A percentile compares a stretch with the other conserved stretches of the same genome.
Conservation (phyloP, 2,797 vertebrate genomes). For the Aphelocoma californica region DNA sequence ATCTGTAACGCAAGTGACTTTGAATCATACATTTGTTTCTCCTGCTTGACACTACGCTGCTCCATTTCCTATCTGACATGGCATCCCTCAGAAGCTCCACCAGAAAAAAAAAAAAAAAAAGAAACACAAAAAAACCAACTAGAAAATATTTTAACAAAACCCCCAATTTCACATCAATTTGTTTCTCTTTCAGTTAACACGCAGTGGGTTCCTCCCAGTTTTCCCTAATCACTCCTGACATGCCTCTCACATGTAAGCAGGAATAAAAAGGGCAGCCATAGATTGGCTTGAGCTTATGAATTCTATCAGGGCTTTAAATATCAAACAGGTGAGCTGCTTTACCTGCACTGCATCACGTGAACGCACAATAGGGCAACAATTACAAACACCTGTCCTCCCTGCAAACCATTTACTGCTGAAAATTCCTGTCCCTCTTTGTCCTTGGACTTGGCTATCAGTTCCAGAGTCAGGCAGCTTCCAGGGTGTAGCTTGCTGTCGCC, state of each 20-base stretch:
- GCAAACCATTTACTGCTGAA: not conserved
- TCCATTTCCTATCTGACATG: conserved; percentile 45
- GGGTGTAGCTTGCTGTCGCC: conserved; percentile 7
- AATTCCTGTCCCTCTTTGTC: conserved; percentile 43
- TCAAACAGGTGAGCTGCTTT: conserved; percentile 45
- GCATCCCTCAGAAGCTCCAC: not conserved
- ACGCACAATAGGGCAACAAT: not conserved
- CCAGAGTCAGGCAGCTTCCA: not conserved
- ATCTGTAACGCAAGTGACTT: not conserved
- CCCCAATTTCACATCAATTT: not conserved
- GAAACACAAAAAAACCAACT: too few species aligned
- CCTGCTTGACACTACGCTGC: conserved; percentile 13
- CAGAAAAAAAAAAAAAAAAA: not conserved
- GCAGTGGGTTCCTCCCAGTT: not conserved
- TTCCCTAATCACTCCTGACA: not conserved
- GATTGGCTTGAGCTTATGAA: not conserved
- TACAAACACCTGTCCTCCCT: not conserved
- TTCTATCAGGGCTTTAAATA: not conserved
- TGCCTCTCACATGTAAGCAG: not conserved
- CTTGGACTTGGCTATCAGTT: conserved; percentile 33
- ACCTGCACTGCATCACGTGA: not conserved
- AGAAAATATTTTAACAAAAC: not conserved
- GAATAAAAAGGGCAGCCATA: not conserved
- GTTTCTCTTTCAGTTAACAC: not conserved
- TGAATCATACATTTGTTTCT: conserved; percentile 4